Base-by-base conservation (phyloP, 2,113 vertebrate species). In the Corynorhinus townsendii region DNA sequence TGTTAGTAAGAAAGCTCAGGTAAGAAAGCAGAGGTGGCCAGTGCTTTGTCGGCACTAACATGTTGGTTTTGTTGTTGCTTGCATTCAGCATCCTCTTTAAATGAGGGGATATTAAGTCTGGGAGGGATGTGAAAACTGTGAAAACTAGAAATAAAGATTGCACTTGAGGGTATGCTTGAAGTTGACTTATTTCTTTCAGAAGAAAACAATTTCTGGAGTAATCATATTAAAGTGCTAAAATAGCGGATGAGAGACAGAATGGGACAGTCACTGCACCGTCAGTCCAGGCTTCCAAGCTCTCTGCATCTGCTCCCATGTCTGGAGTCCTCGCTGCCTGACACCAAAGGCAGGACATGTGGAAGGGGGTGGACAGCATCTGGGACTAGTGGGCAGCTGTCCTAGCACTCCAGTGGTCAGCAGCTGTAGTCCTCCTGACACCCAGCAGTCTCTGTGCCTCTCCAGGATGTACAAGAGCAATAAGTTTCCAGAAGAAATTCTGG, bases 11-110 rank as follows among this genome's bases (percentile, higher is more conserved):
- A 2, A 5, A 28, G 59, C 1, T 11, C 92, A 22, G 38, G 33
- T 1, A 1, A 64, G 49, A 2, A 3, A 28, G 62, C n/a, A 69
- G 17, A 17, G 45, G 0, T 2, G 35, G n/a, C 19, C 15, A 9
- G 2, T 5, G 38, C 40, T 80, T 16, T 1, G 28, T 24, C 0
- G 11, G 3, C 3, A 40, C 11, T 15, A 22, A 12, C 19, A 2
- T 1, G 43, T 1, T 33, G 30, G 11, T 75, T 62, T 3, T 20
- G 5, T 22, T 49, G 49, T 14, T 54, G 30, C 26, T 62, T 33
- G n/a, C 14, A 77, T 40, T 26, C 19, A 52, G 17, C 19, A 49
- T 0, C 30, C 6, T 52, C 40, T 92, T 62, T 52, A 40, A 26
- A 33, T 19, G 54, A 75, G 11, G 45, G 71, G 6, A 2, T 28